Base-by-base conservation (phyloP, 2,797 vertebrate species). In the Pipistrellus pygmaeus region DNA sequence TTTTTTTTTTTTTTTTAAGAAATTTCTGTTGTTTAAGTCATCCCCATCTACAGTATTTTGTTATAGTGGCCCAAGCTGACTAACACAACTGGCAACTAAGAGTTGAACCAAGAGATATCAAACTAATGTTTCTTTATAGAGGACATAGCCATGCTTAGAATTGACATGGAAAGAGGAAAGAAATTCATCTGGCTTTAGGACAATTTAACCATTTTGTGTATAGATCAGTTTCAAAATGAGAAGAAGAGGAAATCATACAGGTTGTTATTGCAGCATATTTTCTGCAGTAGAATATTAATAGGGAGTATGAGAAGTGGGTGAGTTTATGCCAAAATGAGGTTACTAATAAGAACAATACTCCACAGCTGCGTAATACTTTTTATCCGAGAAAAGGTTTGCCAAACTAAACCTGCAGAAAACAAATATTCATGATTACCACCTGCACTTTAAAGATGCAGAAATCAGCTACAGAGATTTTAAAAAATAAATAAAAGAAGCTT, bases 401-500 rank as follows among this genome's bases (percentile, higher is more conserved):
- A 76, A 97, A 64, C 88, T 94, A 62, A 95, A 88, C 88, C 96
- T 66, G 44, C 69, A 82, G 85, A 86, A 93, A 93, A 95, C 94
- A 95, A 81, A 89, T 91, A 85, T 46, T 86, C 95, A 53, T 46
- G 73, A 88, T 92, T 44, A 44, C 93, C 95, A 95, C 94, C 93
- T 96, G 97, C 87, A 32, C 62, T n/a, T 78, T 41, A 66, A 71
- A 55, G 96, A 86, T 0, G 48, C 53, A 30, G 62, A 95, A 68
- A 71, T 85, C 51, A 68, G 91, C 44, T 35, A 30, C 51, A 21
- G 46, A 77, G 81, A 82, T 0, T 17, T 0, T 0, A 5, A 5
- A n/a, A n/a, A 15, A 60, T 38, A 64, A 32, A 62, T 46, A 27
- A 25, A 27, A 48, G 85, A 11, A 51, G 57, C 32, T 55, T 55